Evolutionary conservation across 2,113 vertebrate species (phyloP).

Genomic region (Pachypanchax playfairii): DNA sequence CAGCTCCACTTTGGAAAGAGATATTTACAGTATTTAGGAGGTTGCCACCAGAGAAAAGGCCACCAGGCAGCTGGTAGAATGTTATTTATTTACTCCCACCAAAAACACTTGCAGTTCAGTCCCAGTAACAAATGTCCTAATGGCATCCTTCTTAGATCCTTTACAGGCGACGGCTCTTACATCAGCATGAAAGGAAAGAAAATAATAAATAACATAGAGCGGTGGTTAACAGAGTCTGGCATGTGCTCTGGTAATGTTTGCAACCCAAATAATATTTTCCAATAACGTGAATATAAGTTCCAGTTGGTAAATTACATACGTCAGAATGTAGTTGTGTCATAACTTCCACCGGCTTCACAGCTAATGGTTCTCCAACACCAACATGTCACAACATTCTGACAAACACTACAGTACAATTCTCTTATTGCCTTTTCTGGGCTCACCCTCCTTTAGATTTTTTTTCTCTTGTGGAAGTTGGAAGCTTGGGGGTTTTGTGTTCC

Average conservation of each 20-base stretch:
- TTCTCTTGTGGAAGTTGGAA: constrained; percentile 42
- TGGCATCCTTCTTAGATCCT: constrained; percentile 24
- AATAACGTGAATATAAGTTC: constrained; percentile 9
- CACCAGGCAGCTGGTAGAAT: constrained; percentile 52
- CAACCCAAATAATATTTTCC: constrained; percentile 36
- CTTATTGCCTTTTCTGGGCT: constrained; percentile 65
- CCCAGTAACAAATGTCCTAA: constrained; percentile 61
- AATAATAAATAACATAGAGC: constrained; percentile 40
- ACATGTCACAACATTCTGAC: constrained; percentile 59
- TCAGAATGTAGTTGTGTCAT: constrained; percentile 18
- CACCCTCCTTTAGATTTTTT: constrained; percentile 22
- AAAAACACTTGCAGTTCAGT: constrained; percentile 41
- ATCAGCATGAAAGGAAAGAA: constrained; percentile 36
- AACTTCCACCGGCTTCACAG: constrained; percentile 35
- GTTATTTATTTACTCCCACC: constrained; percentile 46
- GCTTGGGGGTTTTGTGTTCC: constrained; percentile 40
- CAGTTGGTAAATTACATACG: not conserved
- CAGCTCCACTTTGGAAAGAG: constrained; percentile 2
- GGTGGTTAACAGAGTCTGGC: constrained; percentile 23
- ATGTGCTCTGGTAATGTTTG: constrained; percentile 48
- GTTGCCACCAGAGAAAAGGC: constrained; percentile 39
- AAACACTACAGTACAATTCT: constrained; percentile 50
- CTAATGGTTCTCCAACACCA: constrained; percentile 37
- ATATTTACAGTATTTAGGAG: constrained; percentile 15
- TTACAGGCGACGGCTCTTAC: constrained; percentile 31